Evolutionary conservation across 2,113 vertebrate species (phyloP), one percentile per base, ranked within the genome.

Genomic region (Menura novaehollandiae): DNA sequence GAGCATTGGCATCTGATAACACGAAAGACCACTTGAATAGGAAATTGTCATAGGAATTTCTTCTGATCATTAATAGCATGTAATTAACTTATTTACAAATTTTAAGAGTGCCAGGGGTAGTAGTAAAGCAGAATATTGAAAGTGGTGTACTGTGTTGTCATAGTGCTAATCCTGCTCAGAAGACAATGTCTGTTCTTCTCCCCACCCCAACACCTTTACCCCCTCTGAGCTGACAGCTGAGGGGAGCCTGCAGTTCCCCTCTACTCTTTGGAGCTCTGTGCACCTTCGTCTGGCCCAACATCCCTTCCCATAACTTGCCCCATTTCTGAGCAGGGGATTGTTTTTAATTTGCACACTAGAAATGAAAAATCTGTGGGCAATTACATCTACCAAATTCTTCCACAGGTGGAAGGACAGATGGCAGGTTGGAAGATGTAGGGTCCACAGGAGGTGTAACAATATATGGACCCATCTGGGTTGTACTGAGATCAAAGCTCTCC

Each of bases 381-480:
- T 62, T 53, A 49, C 27, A 79, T 59, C n/a, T 72, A 33, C 77
- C 85, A 77, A 92, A 84, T 68, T 84, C 55, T 13, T 41, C 39
- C 39, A n/a, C 27, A 91, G 79, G 47, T 89, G 49, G 80, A 94
- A 86, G 80, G 96, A 95, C 91, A 97, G 96, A 95, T 95, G 95
- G 91, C 73, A 91, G 68, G 85, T 47, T 88, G 74, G 64, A 96
- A 84, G 93, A 88, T 15, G 66, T 35, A 90, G 47, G 13, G 27
- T 90, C 58, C 62, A 85, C 11, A 4, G 60, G 66, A 39, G 37
- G 23, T 93, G 87, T 95, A 96, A 97, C 83, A 83, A 96, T 97
- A 97, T 93, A 95, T n/a, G 9, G 85, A 96, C 49, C 80, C 95
- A 95, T 82, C 85, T 97, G 96, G 95, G 75, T 72, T 91, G 66